Base-by-base conservation (phyloP, 35 echinoderm and acorn worm species). In the Apostichopus californicus region DNA sequence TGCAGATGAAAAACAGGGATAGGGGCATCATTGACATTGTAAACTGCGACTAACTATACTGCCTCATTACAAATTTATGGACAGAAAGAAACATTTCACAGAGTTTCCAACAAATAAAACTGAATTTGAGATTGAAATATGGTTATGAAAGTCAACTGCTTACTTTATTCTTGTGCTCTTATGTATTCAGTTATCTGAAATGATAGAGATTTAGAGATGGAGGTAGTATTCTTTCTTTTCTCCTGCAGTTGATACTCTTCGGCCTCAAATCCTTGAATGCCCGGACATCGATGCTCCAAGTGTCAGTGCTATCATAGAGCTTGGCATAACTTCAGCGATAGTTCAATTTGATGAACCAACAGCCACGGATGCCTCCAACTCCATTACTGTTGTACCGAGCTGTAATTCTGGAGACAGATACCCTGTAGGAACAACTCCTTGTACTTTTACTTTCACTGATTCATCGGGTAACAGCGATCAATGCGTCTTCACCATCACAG, bases 361-460 rank as follows among this genome's bases (percentile, higher is more conserved):
- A 3, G 80, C 34, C 5, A 83, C 80, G 17, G 80, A 83, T 57
- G 56, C 56, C 6, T 83, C 80, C 5, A 54, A 56, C 52, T n/a
- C 15, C 15, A 10, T 83, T 56, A 83, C 18, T 13, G 80, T 56
- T 3, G 52, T 5, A 12, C 10, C 80, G n/a, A 83, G 6, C 52
- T 83, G 80, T 55, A 28, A 21, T 8, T 83, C 80, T n/a, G 80
- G 80, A 56, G 80, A 83, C 52, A 83, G 52, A 13, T 83, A 18
- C 52, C 46, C 80, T 83, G 80, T 83, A 56, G 80, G 80, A 14
- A 57, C 9, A n/a, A 83, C 80, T 83, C 6, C 52, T n/a, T 83
- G 80, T 55, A 56, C 53, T 12, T 54, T 55, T 57, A 83, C 52
- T 83, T 83, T 83, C 80, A 83, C 80, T 20, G 80, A 83, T 57